Conservation (phyloP, 2,797 vertebrate genomes). For the Novumbra hubbsi region DNA sequence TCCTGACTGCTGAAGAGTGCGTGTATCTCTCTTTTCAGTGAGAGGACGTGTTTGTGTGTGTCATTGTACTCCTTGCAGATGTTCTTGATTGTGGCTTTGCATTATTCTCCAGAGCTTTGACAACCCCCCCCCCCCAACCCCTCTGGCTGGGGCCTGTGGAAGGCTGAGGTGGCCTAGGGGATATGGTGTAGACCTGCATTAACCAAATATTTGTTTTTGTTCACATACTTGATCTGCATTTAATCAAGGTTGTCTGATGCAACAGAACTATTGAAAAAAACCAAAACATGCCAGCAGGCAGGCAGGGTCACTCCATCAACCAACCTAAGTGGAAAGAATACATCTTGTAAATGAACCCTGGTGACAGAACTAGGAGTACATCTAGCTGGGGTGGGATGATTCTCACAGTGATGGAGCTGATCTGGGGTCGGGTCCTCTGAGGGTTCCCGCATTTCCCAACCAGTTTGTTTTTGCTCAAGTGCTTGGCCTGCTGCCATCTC, state of each 20-base stretch:
- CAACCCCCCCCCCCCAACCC: background rate
- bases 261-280: background rate
- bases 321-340: conserved; percentile 5
- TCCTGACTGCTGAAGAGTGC: conserved; percentile 38
- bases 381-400: conserved; percentile 31
- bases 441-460: conserved; percentile 28
- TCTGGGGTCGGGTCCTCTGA: conserved; percentile 18
- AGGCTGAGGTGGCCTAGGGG: background rate
- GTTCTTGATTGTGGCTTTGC: conserved; percentile 46
- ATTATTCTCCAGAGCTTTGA: background rate
- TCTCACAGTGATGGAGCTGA: conserved; percentile 46
- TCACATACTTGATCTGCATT: background rate
- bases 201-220: background rate
- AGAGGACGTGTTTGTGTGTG: conserved; percentile 20
- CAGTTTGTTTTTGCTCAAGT: conserved; percentile 19
- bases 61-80: conserved; percentile 16
- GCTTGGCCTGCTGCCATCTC: conserved; percentile 22
- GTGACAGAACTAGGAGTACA: conserved; percentile 33
- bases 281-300: background rate
- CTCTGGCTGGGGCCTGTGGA: background rate
- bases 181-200: background rate
- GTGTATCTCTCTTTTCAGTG: conserved; percentile 11
- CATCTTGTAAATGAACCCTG: background rate
- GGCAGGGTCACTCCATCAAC: background rate
- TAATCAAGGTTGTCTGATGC: background rate